Conservation (phyloP, 2,113 vertebrate species). For the Malurus cyaneus region DNA sequence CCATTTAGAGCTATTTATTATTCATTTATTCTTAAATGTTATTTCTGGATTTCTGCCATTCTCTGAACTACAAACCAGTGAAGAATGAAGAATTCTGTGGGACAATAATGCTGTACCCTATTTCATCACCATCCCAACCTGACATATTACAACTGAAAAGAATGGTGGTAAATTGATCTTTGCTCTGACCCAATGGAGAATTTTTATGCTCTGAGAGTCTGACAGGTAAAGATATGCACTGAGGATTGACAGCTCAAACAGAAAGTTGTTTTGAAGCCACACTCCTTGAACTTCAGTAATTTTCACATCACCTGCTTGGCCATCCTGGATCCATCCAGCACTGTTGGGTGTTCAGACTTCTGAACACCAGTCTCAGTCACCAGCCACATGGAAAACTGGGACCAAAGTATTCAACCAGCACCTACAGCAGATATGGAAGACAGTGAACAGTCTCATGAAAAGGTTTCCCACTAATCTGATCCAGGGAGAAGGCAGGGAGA, state of each 20-base stretch:
- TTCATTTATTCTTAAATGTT: neutral
- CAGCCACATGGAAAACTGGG: neutral
- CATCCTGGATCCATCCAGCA: neutral
- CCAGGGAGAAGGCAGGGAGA: neutral
- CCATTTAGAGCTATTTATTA: neutral
- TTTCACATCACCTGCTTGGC: neutral
- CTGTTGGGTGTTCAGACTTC: neutral
- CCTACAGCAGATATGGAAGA: neutral
- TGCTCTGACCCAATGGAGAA: neutral
- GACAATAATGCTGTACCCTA: neutral
- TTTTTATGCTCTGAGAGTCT: neutral
- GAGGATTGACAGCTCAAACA: neutral
- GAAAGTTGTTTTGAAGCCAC: neutral
- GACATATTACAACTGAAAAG: neutral
- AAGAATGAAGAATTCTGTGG: neutral
- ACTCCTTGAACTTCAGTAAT: neutral
- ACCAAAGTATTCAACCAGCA: neutral
- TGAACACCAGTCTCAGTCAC: too few relatives aligned
- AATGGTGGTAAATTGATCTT: neutral
- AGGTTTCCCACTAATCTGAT: neutral
- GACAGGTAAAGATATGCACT: neutral
- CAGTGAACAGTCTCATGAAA: neutral
- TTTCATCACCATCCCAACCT: neutral
- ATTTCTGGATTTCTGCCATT: neutral
- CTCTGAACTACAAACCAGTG: neutral